These are phyloP conservation scores for Laticauda colubrina DNA, from an alignment of 2,113 vertebrate genomes.

Conservation along the genomic window DNA sequence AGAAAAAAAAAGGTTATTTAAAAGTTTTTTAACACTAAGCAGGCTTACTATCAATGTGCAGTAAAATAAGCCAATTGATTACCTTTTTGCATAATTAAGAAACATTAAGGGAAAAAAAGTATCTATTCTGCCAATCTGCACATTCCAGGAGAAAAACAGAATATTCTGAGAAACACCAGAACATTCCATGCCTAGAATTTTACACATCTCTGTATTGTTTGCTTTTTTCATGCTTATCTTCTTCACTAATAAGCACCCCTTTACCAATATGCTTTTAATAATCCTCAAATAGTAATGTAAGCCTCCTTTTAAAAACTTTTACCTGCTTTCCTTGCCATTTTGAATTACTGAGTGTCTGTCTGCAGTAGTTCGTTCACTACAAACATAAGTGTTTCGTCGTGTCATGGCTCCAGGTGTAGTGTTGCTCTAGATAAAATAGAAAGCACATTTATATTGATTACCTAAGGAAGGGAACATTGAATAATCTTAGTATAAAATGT, in stretches of 20 bases:
- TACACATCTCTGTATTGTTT: background rate
- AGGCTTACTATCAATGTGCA: slow-evolving; percentile 11
- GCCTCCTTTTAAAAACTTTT: slow-evolving; percentile 52
- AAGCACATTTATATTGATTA: slow-evolving; percentile 37
- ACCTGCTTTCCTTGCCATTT: slow-evolving; percentile 98
- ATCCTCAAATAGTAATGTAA: slow-evolving; percentile 13
- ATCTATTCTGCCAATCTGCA: background rate
- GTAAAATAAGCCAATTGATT: background rate
- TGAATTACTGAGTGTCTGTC: slow-evolving; percentile 94
- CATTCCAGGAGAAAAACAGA: background rate
- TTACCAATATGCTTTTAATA: background rate
- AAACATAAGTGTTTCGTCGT: slow-evolving; percentile 94
- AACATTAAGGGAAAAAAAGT: background rate
- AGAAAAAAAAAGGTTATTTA: background rate
- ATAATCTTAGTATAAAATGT: background rate
- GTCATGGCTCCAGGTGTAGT: slow-evolving; percentile 89
- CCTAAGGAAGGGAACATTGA: background rate
- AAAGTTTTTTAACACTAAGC: background rate
- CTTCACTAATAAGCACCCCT: background rate
- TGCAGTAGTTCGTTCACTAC: slow-evolving; percentile 87
- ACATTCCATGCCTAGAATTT: background rate
- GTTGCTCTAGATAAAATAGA: slow-evolving; percentile 78
- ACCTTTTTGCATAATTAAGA: background rate
- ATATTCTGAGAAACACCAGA: background rate
- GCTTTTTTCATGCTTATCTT: background rate